Evolutionary conservation across 2,888 invertebrate genomes (phyloP), one percentile per base, ranked within the genome.

Genomic region (Leptopilina myrica): DNA sequence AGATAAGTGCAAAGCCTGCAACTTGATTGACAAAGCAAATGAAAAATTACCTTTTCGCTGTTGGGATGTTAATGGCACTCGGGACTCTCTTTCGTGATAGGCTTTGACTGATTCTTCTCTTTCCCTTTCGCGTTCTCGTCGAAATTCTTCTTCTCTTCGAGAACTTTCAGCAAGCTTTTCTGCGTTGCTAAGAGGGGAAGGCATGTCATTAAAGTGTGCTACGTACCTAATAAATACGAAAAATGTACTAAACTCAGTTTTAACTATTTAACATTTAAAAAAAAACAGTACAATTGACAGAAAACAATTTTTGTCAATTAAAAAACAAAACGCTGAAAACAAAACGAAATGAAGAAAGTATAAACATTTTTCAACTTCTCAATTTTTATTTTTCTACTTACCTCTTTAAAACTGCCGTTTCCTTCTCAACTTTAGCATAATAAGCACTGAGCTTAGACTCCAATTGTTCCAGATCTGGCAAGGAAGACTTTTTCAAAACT

Each of bases 361-460:
- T 59, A 26, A 12, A 33, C 12, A 53, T 15, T 33, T 43, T 59
- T 69, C 5, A 43, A 43, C 0, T 49, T 53, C 33, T 33, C 33
- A 12, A 49, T 49, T 20, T 46, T 15, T 20, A 40, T 66, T 78
- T 14, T 43, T 76, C 15, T 64, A 78, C 91, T 90, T 91, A 94
- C 94, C 93, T 93, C 90, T 94, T 94, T 64, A 93, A 90, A 81
- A 93, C 90, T 15, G 92, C 90, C 49, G 92, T 91, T 86, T 93
- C 93, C 92, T 96, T 96, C 88, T 96, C 96, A 81, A 96, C 94
- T 92, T 95, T 95, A 84, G 95, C 95, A 92, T 96, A 96, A 92
- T 96, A 96, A 67, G 96, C 96, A 92, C 93, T 95, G 87, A 96
- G 92, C 89, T 96, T 96, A 1, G 95, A 95, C 92, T 96, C 95